These are phyloP conservation scores for Anolis carolinensis DNA, from an alignment of 2,113 vertebrate genomes.

Conservation along the genomic window DNA sequence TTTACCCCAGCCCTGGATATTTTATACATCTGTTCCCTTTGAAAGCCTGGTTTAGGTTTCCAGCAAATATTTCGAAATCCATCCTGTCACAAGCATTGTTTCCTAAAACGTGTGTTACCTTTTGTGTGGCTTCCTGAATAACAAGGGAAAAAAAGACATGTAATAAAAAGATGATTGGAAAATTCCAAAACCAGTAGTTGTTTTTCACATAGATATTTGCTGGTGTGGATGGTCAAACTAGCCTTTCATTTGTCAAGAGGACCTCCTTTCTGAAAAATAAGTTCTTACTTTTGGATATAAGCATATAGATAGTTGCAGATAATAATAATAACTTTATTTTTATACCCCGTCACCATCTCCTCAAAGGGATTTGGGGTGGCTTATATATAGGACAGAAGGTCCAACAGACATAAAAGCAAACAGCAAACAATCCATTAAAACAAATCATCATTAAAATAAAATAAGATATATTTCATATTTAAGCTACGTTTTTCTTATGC, in stretches of 20 bases:
- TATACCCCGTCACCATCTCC: no score
- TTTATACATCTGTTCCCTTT: constrained; percentile 54
- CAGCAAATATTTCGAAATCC: constrained; percentile 66
- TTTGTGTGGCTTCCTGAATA: constrained; percentile 63
- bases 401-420: no score
- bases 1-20: constrained; percentile 14
- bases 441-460: no score
- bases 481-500: background rate
- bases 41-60: constrained; percentile 49
- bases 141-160: constrained; percentile 31
- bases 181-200: constrained; percentile 39
- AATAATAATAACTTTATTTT: no score
- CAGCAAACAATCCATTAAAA: no score
- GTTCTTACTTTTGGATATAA: background rate
- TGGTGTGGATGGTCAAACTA: background rate
- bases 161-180: constrained; percentile 49
- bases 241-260: background rate
- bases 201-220: background rate
- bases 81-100: constrained; percentile 51
- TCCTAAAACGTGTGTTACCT: constrained; percentile 68
- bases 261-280: background rate
- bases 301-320: accelerated
- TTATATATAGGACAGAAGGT: no score
- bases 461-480: background rate
- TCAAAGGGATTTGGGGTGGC: no score